Evolutionary conservation across 1,140 invertebrate species (phyloP).

Genomic region (Aplysia californica): DNA sequence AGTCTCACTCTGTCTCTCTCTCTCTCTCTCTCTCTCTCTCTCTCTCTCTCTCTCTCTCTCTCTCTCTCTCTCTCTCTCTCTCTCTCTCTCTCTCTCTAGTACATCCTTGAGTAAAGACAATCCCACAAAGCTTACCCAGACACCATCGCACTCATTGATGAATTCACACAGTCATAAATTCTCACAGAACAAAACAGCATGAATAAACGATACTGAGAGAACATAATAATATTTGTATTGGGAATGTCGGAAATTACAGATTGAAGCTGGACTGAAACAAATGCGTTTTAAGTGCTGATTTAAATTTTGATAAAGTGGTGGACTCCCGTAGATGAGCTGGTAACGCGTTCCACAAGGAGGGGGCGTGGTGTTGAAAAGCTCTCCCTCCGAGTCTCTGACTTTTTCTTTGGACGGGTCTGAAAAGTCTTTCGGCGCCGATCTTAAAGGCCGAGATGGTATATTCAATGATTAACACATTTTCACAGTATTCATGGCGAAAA

Average conservation of each 20-base stretch:
- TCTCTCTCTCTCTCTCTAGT: neutral
- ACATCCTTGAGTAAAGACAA: neutral
- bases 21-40: neutral
- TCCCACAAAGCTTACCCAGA: neutral
- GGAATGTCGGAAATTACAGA: neutral
- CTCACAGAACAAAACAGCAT: neutral
- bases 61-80: neutral
- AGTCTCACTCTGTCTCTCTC: too few species aligned
- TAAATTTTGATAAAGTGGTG: too few species aligned
- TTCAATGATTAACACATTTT: too few species aligned
- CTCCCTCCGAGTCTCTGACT: too few species aligned
- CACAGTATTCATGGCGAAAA: too few species aligned
- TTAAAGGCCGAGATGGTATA: too few species aligned
- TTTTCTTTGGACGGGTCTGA: too few species aligned
- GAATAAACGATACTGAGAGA: neutral
- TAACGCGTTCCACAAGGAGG: neutral
- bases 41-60: neutral
- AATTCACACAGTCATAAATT: neutral
- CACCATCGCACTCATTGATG: neutral
- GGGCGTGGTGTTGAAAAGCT: neutral
- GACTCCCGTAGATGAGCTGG: too few species aligned
- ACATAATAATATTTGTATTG: too few species aligned
- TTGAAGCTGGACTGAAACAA: neutral
- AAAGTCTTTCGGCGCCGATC: too few species aligned
- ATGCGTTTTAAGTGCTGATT: neutral